A percentile compares a stretch with the other conserved stretches of the same genome.
Conservation (phyloP, 2,113 vertebrate species). For the Eublepharis macularius region DNA sequence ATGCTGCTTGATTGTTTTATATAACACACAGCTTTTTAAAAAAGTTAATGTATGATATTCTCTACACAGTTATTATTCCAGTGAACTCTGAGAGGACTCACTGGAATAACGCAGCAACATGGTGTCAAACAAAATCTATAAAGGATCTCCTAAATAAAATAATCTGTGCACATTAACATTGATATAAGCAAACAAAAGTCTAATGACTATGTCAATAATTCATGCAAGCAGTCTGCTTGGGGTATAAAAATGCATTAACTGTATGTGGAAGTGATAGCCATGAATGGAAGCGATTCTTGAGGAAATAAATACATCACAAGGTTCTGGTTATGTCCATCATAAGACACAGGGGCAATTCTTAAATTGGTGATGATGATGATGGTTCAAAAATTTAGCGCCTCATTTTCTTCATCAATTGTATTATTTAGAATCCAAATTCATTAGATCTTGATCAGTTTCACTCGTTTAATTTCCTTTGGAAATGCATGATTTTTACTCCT, state of each 20-base stretch:
- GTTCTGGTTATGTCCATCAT: neutral
- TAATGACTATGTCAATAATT: neutral
- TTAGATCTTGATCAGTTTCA: too few relatives aligned
- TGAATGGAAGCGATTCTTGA: neutral
- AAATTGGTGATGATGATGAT: neutral
- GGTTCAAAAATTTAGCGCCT: neutral
- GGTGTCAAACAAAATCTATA: neutral
- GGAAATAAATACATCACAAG: neutral
- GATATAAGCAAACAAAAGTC: neutral
- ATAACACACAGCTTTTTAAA: too few relatives aligned
- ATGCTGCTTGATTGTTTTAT: neutral
- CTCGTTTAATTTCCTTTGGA: too few relatives aligned
- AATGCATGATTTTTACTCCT: too few relatives aligned
- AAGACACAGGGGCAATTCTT: neutral
- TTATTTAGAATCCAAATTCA: neutral
- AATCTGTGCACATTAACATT: neutral
- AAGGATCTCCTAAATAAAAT: conserved; percentile 1
- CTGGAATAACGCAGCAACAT: rapidly evolving
- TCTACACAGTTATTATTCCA: neutral
- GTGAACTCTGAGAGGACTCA: neutral
- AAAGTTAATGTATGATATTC: neutral
- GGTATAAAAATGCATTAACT: neutral
- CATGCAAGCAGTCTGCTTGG: neutral
- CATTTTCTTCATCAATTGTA: neutral
- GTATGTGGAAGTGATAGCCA: neutral